A percentile compares a stretch with the other conserved stretches of the same genome.
These are phyloP conservation scores for Pangasius macronema DNA, from an alignment of 2,797 vertebrate species.

Conservation along the genomic window DNA sequence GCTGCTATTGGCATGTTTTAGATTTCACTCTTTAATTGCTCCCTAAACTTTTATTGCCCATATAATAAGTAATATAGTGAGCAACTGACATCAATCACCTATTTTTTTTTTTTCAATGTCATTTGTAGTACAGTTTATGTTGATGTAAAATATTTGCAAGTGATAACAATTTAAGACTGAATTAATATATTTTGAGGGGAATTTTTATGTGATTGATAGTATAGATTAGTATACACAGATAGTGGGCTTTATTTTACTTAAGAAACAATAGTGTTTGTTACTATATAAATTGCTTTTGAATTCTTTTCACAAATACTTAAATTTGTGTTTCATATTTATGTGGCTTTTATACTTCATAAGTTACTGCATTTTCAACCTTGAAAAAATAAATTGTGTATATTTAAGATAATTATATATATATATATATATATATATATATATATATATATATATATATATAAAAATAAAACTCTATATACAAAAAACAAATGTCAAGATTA, in stretches of 20 bases:
- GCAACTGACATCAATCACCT: neutral
- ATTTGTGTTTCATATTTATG: conserved; percentile 2
- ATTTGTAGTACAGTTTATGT: neutral
- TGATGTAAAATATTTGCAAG: conserved; percentile 31
- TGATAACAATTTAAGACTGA: conserved; percentile 69
- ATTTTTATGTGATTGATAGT: conserved; percentile 5
- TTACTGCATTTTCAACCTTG: neutral
- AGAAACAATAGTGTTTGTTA: conserved; percentile 29
- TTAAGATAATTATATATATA: neutral
- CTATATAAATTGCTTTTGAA: neutral
- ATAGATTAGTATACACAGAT: neutral
- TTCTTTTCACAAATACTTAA: neutral
- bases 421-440: no score
- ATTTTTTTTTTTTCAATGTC: neutral
- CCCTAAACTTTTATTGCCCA: neutral
- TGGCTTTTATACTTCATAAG: neutral
- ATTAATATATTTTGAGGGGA: conserved; percentile 57
- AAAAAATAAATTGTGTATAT: neutral
- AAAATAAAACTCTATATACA: neutral
- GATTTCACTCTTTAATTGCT: conserved; percentile 10
- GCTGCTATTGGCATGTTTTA: neutral
- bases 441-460: neutral
- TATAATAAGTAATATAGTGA: neutral
- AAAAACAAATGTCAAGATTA: neutral
- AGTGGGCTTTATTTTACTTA: conserved; percentile 29